phyloP scores from a whole-genome alignment of 2,888 invertebrate genomes.

The Drosophila borborema region DNA sequence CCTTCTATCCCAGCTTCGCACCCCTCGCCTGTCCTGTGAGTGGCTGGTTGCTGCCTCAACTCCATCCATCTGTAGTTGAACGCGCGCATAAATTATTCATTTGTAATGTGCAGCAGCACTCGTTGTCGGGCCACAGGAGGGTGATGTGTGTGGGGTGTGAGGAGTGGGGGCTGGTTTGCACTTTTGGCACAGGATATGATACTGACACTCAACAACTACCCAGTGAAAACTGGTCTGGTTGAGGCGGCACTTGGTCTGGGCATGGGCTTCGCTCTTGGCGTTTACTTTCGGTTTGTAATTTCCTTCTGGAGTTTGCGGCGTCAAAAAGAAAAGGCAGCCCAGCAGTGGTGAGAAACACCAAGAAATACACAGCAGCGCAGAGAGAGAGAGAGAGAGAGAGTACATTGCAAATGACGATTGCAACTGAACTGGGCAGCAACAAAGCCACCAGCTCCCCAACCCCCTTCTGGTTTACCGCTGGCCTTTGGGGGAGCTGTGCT shows the following conservation, averaged over 20 bases:
- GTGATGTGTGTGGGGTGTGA: not conserved
- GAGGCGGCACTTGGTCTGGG: conserved; percentile 3
- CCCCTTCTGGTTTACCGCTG: conserved; percentile 55
- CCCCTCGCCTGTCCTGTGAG: conserved; percentile 36
- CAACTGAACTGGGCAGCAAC: conserved; percentile 50
- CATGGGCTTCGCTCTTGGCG: conserved; percentile 61
- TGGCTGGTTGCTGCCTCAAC: conserved; percentile 42
- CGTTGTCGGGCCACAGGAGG: conserved; percentile 14
- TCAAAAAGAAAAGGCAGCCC: conserved; percentile 64
- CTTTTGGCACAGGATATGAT: conserved; percentile 81
- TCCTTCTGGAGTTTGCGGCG: conserved; percentile 73
- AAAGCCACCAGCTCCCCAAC: not conserved
- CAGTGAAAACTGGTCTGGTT: conserved; percentile 41
- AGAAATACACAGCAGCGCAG: conserved; percentile 52
- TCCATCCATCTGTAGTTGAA: conserved; percentile 76
- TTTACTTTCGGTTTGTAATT: conserved; percentile 81
- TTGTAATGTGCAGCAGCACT: conserved; percentile 76
- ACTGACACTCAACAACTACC: conserved; percentile 80
- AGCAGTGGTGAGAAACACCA: conserved; percentile 56
- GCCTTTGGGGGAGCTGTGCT: conserved; percentile 63
- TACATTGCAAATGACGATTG: conserved; percentile 70
- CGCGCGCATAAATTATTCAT: conserved; percentile 79
- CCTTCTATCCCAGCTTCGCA: no score
- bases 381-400: conserved; percentile 32
- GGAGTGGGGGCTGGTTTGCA: conserved; percentile 54